phyloP scores from a whole-genome alignment of 2,888 invertebrate genomes.

The Diogma glabrata region DNA sequence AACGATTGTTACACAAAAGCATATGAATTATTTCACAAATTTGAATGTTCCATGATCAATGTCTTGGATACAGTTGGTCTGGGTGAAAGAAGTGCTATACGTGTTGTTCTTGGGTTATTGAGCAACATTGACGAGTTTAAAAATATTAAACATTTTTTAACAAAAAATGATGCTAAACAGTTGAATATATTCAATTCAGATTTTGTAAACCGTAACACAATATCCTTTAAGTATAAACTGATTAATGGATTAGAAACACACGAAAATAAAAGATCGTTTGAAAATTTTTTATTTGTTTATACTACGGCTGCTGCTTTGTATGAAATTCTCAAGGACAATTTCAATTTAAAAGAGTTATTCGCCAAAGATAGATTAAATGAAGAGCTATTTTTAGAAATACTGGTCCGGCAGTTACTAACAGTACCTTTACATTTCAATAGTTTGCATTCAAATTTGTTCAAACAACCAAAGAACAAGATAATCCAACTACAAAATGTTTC shows the following conservation, averaged over 20 bases:
- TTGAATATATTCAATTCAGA: conserved; percentile 31
- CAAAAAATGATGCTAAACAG: conserved; percentile 19
- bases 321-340: conserved; percentile 45
- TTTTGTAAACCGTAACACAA: too few species aligned
- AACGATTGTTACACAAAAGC: conserved; percentile 39
- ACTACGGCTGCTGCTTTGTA: conserved; percentile 51
- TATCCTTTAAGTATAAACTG: conserved; percentile 38
- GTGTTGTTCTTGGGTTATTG: conserved; percentile 41
- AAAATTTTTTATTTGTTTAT: conserved; percentile 67
- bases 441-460: conserved; percentile 48
- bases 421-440: conserved; percentile 79
- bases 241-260: conserved; percentile 60
- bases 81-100: too few species aligned
- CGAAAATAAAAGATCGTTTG: conserved; percentile 45
- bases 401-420: conserved; percentile 68
- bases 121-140: too few species aligned
- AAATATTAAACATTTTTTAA: conserved; percentile 29
- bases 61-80: conserved; percentile 55
- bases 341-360: conserved; percentile 38
- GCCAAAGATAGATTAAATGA: conserved; percentile 29
- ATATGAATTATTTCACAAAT: conserved; percentile 55
- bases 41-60: conserved; percentile 62
- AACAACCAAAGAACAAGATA: too few species aligned
- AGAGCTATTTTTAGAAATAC: conserved; percentile 44
- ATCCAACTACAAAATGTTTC: too few species aligned